phyloP scores from a whole-genome alignment of 2,113 vertebrate species.

The Sylvilagus bachmani region DNA sequence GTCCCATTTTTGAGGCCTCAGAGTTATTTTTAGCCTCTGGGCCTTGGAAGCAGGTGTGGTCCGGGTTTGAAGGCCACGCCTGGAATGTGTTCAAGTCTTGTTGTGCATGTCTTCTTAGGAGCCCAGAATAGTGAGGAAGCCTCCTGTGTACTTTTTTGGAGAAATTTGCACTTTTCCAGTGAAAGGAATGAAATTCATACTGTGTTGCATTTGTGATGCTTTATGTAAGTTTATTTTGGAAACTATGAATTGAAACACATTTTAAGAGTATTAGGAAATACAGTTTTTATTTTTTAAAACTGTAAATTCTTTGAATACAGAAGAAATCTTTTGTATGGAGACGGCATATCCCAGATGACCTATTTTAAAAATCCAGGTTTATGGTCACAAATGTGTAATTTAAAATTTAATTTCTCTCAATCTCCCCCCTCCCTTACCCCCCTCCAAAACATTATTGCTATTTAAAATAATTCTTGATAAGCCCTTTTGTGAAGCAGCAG shows the following conservation, averaged over 20 bases:
- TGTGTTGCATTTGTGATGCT: not conserved
- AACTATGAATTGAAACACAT: slow-evolving; percentile 48
- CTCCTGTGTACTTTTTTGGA: not conserved
- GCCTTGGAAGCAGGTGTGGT: slow-evolving; percentile 82
- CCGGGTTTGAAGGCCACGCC: slow-evolving; percentile 66
- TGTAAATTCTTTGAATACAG: not conserved
- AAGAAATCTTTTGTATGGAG: slow-evolving; percentile 31
- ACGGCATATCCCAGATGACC: not conserved
- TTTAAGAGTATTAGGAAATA: slow-evolving; percentile 38
- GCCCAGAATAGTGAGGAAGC: slow-evolving; percentile 9
- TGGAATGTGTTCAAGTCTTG: slow-evolving; percentile 71
- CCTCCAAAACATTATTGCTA: not conserved
- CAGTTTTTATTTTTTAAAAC: slow-evolving; percentile 44
- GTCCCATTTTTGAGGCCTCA: slow-evolving; percentile 69
- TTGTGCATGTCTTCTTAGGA: slow-evolving; percentile 28
- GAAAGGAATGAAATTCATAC: not conserved
- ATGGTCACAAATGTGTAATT: slow-evolving; percentile 31
- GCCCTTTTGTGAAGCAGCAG: slow-evolving; percentile 4
- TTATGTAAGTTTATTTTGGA: slow-evolving; percentile 51
- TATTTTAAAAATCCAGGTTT: slow-evolving; percentile 56
- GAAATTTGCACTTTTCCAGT: slow-evolving; percentile 41
- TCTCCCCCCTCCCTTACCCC: too few relatives aligned
- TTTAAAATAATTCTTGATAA: slow-evolving; percentile 47
- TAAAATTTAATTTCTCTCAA: slow-evolving; percentile 53
- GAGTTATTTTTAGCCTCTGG: slow-evolving; percentile 79